A percentile compares a stretch with the other conserved stretches of the same genome.
phyloP scores from a whole-genome alignment of 35 echinoderm and acorn worm genomes.

The Chiridota heheva region DNA sequence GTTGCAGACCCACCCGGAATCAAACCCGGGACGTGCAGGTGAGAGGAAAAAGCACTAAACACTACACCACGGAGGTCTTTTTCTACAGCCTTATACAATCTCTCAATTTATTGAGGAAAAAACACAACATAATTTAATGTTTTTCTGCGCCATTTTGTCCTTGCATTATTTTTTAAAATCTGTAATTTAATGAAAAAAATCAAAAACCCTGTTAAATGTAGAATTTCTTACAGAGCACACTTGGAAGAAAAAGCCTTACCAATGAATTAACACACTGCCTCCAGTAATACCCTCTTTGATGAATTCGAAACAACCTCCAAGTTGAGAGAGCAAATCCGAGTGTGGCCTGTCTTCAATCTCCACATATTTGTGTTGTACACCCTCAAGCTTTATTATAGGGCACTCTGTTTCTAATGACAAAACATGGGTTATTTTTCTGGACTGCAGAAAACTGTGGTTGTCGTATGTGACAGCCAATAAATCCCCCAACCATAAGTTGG shows the following conservation, averaged over 20 bases:
- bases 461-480: constrained; percentile 17
- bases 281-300: constrained; percentile 13
- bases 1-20: no score
- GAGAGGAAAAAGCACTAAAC: no score
- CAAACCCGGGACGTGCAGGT: no score
- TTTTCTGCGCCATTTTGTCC: neutral
- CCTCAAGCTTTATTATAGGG: neutral
- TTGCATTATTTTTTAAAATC: neutral
- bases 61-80: neutral
- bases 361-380: constrained; percentile 31
- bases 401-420: constrained; percentile 33
- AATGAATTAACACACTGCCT: constrained; percentile 42
- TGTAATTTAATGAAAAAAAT: neutral
- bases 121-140: neutral
- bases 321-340: constrained; percentile 32
- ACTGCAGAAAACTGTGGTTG: constrained; percentile 23
- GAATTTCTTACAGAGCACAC: neutral
- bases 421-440: constrained; percentile 36
- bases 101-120: neutral
- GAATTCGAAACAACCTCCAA: constrained; percentile 42
- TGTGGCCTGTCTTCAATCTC: constrained; percentile 26
- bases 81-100: neutral
- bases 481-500: constrained; percentile 16
- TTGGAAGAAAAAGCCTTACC: constrained; percentile 18
- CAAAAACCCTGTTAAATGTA: neutral